Conservation (phyloP, 2,888 invertebrate genomes). For the Allygus modestus region DNA sequence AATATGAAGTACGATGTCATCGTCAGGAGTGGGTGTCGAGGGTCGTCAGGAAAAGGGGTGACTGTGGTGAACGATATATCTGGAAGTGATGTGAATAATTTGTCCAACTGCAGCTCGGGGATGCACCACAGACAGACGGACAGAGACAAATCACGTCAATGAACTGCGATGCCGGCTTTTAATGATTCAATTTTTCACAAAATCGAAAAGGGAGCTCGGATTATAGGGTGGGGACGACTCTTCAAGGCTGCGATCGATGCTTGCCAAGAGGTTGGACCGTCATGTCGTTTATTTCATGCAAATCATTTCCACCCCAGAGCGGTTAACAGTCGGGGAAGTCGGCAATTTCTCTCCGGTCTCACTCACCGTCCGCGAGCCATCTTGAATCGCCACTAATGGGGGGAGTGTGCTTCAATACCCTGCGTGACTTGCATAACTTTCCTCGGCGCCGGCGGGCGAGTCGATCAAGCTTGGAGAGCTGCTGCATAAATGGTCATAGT, state of each 20-base stretch:
- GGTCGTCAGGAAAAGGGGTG: background rate
- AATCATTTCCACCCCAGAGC: constrained; percentile 24
- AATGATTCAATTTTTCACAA: constrained; percentile 60
- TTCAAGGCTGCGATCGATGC: constrained; percentile 41
- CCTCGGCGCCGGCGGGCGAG: too few species aligned
- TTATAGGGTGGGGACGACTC: constrained; percentile 30
- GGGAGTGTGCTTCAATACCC: background rate
- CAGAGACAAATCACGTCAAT: constrained; percentile 30
- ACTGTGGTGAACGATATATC: background rate
- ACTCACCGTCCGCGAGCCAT: background rate
- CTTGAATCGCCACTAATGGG: constrained; percentile 14
- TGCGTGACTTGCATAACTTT: background rate
- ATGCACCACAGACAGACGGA: constrained; percentile 33
- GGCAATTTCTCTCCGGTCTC: constrained; percentile 11
- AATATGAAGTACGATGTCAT: constrained; percentile 10
- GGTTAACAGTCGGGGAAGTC: background rate
- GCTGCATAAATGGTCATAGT: too few species aligned
- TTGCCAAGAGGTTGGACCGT: constrained; percentile 31
- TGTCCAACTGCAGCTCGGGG: constrained; percentile 21
- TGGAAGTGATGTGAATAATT: constrained; percentile 42
- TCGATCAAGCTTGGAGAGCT: too few species aligned
- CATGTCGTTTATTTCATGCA: constrained; percentile 33
- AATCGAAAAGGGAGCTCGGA: constrained; percentile 37
- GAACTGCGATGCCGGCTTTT: constrained; percentile 48
- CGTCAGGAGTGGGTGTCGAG: background rate